Conservation (phyloP, 2,113 vertebrate species). For the Rhagologus leucostigma region DNA sequence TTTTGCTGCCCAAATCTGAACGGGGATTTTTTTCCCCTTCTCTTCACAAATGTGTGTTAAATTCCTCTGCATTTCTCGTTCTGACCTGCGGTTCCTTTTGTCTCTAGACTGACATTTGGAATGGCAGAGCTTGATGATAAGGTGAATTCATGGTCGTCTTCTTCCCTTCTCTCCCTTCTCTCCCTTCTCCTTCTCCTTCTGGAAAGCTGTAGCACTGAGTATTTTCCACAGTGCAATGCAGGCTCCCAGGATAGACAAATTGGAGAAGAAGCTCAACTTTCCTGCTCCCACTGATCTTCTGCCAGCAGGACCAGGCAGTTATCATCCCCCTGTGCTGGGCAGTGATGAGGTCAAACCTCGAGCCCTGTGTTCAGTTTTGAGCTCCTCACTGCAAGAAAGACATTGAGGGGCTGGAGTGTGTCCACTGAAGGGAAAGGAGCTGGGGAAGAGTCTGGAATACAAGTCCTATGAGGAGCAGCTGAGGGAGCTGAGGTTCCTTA, state of each 20-base stretch:
- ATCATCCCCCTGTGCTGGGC: neutral
- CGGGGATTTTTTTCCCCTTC: neutral
- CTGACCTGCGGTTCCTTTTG: neutral
- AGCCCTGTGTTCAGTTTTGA: neutral
- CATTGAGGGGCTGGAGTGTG: neutral
- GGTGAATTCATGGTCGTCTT: neutral
- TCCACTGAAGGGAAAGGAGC: neutral
- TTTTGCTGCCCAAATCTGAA: neutral
- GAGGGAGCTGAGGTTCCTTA: neutral
- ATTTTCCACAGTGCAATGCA: neutral
- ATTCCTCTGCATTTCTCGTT: neutral
- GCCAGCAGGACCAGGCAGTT: neutral
- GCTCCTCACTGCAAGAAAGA: neutral
- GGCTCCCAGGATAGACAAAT: rapidly evolving
- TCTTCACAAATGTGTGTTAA: neutral
- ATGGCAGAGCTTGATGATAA: neutral
- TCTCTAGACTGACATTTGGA: neutral
- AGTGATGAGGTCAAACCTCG: rapidly evolving
- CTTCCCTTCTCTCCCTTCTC: neutral
- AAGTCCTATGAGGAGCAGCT: neutral
- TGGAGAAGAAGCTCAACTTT: neutral
- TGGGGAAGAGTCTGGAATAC: neutral
- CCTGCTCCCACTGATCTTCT: neutral
- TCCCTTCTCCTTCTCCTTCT: neutral
- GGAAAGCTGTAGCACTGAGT: neutral